Conservation (phyloP, 2,888 invertebrate genomes). For the Dynastes tityus region DNA sequence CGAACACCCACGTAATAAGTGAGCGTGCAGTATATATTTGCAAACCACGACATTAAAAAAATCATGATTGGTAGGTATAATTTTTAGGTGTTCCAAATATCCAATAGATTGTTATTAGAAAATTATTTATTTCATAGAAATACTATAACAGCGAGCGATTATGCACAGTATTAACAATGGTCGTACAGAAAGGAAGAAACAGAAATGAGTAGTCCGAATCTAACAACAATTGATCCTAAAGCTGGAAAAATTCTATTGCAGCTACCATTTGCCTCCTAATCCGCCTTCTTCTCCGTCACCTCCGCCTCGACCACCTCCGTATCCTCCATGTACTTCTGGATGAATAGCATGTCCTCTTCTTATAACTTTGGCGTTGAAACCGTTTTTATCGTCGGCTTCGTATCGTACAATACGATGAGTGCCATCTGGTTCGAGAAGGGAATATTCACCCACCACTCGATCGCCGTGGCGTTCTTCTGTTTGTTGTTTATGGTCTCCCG, state of each 20-base stretch:
- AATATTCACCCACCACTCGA: conserved; percentile 68
- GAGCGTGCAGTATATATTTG: no score
- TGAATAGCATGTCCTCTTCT: conserved; percentile 49
- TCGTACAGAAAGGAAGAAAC: neutral
- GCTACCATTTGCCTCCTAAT: conserved; percentile 62
- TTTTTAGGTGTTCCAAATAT: no score
- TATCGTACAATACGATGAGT: conserved; percentile 68
- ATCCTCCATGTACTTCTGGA: conserved; percentile 26
- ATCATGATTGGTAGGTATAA: no score
- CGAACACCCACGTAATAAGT: no score
- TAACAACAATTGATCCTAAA: conserved; percentile 23
- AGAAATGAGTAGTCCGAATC: conserved; percentile 7
- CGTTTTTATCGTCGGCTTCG: conserved; percentile 68
- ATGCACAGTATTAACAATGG: conserved; percentile 6
- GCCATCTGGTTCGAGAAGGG: conserved; percentile 70
- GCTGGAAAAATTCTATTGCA: neutral
- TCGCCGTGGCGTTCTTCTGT: conserved; percentile 69
- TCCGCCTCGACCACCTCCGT: conserved; percentile 10
- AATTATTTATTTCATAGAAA: conserved; percentile 41
- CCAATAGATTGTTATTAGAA: no score
- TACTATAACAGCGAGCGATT: conserved; percentile 16
- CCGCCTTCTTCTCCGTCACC: conserved; percentile 62
- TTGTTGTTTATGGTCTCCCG: conserved; percentile 70
- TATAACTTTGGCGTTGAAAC: conserved; percentile 66
- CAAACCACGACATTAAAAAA: no score